phyloP scores from a whole-genome alignment of 2,888 invertebrate genomes.

The Parasteatoda lunata region DNA sequence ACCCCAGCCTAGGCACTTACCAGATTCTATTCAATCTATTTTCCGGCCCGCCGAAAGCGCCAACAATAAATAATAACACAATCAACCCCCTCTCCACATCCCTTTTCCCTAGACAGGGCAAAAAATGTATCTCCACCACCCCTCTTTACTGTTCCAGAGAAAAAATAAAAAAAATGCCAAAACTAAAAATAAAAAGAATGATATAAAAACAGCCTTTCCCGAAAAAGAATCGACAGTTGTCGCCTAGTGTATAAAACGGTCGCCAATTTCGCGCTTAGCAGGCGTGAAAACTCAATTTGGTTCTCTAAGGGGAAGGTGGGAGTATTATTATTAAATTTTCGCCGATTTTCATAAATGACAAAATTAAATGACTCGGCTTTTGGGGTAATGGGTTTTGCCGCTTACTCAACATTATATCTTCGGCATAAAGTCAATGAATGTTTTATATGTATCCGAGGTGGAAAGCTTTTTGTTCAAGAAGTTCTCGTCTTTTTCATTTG shows the following conservation, averaged over 20 bases:
- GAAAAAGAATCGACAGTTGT: slow-evolving; percentile 50
- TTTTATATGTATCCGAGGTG: slow-evolving; percentile 42
- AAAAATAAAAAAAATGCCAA: slow-evolving; percentile 2
- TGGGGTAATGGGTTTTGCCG: slow-evolving; percentile 60
- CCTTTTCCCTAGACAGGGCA: background rate
- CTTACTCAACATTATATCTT: slow-evolving; percentile 47
- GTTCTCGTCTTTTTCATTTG: slow-evolving; percentile 10
- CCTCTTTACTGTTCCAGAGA: background rate
- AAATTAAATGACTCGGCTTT: slow-evolving; percentile 64
- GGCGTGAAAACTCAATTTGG: slow-evolving; percentile 56
- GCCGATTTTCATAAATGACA: slow-evolving; percentile 64
- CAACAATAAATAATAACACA: slow-evolving; percentile 59
- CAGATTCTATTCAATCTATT: slow-evolving; percentile 66
- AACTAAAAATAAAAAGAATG: slow-evolving; percentile 17
- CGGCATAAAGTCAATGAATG: slow-evolving; percentile 40
- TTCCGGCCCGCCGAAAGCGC: slow-evolving; percentile 39
- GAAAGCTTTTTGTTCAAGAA: slow-evolving; percentile 14
- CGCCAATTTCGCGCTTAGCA: slow-evolving; percentile 33
- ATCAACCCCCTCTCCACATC: background rate
- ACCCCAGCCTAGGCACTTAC: slow-evolving; percentile 55
- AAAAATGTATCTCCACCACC: slow-evolving; percentile 31
- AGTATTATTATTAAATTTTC: slow-evolving; percentile 65
- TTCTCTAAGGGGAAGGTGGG: slow-evolving; percentile 43
- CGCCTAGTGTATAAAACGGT: slow-evolving; percentile 29
- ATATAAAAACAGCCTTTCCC: background rate